Evolutionary conservation across 92 coral and sea anemone species (phyloP).

Genomic region (Desmophyllum pertusum): DNA sequence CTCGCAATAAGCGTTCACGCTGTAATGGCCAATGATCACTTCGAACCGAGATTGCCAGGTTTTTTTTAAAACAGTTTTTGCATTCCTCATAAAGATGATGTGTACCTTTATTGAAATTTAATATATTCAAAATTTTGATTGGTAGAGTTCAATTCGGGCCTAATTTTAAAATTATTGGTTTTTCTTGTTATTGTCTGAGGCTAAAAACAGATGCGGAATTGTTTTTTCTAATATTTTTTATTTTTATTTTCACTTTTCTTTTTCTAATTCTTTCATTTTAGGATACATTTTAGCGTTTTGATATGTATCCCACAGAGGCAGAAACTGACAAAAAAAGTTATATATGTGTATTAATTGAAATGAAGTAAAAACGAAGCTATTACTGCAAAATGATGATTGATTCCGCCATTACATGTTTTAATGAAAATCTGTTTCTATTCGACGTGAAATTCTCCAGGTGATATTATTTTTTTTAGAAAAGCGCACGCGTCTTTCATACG

Average conservation of each 20-base stretch:
- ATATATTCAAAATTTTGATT: not conserved
- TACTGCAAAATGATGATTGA: conserved; percentile 13
- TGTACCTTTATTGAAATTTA: conserved; percentile 4
- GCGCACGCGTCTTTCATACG: not conserved
- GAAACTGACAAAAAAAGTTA: not conserved
- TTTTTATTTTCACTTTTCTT: no score
- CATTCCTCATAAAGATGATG: not conserved
- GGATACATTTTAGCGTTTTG: not conserved
- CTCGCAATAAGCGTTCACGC: not conserved
- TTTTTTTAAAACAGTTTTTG: not conserved
- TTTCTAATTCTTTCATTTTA: not conserved
- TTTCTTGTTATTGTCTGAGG: not conserved
- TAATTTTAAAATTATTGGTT: not conserved
- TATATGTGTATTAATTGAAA: not conserved
- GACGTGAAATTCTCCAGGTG: not conserved
- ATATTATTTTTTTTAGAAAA: not conserved
- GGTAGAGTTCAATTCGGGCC: not conserved
- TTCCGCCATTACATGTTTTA: not conserved
- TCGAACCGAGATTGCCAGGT: not conserved
- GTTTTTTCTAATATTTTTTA: not conserved
- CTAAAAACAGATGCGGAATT: not conserved
- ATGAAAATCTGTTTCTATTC: not conserved
- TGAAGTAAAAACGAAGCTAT: not conserved
- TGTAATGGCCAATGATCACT: not conserved
- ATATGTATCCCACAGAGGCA: not conserved